A percentile compares a stretch with the other conserved stretches of the same genome.
phyloP scores from a whole-genome alignment of 1,140 invertebrate genomes.

The Drosophila hydei region DNA sequence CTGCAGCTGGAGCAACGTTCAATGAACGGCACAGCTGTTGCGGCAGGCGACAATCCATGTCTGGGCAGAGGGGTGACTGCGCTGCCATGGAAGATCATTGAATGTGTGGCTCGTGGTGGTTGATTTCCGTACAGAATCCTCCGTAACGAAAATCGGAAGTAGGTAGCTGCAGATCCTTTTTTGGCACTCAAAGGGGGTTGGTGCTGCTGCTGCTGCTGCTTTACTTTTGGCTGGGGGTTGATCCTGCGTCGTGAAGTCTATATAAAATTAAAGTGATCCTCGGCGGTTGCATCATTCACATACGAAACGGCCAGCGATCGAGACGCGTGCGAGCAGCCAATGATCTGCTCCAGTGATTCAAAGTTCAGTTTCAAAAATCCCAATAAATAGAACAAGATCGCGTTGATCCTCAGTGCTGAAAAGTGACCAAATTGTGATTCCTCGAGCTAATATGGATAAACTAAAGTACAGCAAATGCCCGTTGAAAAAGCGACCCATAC shows the following conservation, averaged over 20 bases:
- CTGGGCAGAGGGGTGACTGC: background rate
- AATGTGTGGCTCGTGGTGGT: slow-evolving; percentile 70
- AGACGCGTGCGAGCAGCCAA: slow-evolving; percentile 56
- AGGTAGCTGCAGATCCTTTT: slow-evolving; percentile 67
- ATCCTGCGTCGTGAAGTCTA: slow-evolving; percentile 52
- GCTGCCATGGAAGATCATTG: slow-evolving; percentile 40
- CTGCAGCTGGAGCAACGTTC: slow-evolving; percentile 67
- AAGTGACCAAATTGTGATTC: slow-evolving; percentile 15
- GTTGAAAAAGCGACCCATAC: slow-evolving; percentile 93
- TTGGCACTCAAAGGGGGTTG: slow-evolving; percentile 55
- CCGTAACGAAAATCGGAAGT: slow-evolving; percentile 63
- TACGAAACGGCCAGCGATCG: slow-evolving; percentile 65
- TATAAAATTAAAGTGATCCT: slow-evolving; percentile 80
- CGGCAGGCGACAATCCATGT: slow-evolving; percentile 43
- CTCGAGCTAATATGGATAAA: slow-evolving; percentile 67
- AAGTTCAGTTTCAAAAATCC: slow-evolving; percentile 21
- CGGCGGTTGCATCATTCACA: slow-evolving; percentile 80
- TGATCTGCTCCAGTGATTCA: slow-evolving; percentile 43
- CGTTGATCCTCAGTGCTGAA: slow-evolving; percentile 20
- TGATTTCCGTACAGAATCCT: slow-evolving; percentile 69
- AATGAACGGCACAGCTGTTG: slow-evolving; percentile 69
- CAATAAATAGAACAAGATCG: slow-evolving; percentile 6
- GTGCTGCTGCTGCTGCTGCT: slow-evolving; percentile 6
- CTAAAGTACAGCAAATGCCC: slow-evolving; percentile 89
- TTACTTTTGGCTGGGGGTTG: slow-evolving; percentile 38